Evolutionary conservation across 2,888 invertebrate species (phyloP), one percentile per base, ranked within the genome.

Genomic region (Smittia aterrima): DNA sequence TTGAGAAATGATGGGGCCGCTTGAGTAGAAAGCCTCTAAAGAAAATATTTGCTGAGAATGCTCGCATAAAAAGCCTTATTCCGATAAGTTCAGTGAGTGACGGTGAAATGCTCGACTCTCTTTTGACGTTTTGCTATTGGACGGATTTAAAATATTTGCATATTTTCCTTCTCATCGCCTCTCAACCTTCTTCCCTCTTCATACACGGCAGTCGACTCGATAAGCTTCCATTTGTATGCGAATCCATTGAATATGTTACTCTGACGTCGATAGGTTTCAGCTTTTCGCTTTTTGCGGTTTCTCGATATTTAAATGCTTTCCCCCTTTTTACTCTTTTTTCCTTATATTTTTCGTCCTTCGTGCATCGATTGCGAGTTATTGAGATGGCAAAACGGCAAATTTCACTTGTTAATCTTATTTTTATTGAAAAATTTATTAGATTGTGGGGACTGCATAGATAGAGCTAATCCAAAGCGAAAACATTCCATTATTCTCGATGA

Each of bases 61-160:
- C 18, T 47, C 16, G 20, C 58, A 58, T 58, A 22, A 58, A 58
- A 58, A 20, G 58, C 58, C 58, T 58, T 22, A 4, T 3, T 22
- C 58, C 18, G 58, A 58, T 58, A 18, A 58, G 47, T 47, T 58
- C 20, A 22, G 58, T 58, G 18, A 58, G 7, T 22, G 58, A 58
- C 58, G 58, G 58, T 58, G 58, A 58, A 47, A n/a, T n/a, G 11
- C 47, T 47, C 47, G 16, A n/a, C 22, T 25, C 6, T 24, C n/a
- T 64, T 64, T 25, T 64, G 64, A 64, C 64, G 64, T 64, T 64
- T 24, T 27, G 64, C 64, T 64, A 22, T 58, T 24, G 64, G 64
- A 64, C 27, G 64, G 64, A 64, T 64, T 64, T 64, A 27, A 64
- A 64, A 64, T 64, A 64, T 64, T 64, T 64, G 64, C 64, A 64